Percentiles rank a stretch among this genome's conserved stretches.
Conservation (phyloP, 1,140 invertebrate species). For the Metaphire vulgaris region DNA sequence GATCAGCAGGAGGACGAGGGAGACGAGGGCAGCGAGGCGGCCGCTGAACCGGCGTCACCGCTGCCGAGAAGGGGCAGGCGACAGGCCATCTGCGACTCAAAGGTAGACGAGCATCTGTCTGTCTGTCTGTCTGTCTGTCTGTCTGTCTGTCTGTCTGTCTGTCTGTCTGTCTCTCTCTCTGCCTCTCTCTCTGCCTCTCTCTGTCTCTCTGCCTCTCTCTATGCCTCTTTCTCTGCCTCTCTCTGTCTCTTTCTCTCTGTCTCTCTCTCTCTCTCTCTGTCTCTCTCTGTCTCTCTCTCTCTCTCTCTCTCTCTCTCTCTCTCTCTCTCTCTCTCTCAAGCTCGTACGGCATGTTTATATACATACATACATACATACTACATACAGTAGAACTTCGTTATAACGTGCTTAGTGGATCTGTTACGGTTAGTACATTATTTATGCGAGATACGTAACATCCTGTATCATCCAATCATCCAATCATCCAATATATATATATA, state of each 20-base stretch:
- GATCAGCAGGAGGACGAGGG: too few species aligned
- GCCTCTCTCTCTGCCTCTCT: constrained; percentile 18
- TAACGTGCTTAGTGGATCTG: too few species aligned
- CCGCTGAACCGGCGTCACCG: constrained; percentile 42
- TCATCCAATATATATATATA: too few species aligned
- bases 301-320: constrained; percentile 12
- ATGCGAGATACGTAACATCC: too few species aligned
- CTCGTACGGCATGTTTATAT: too few species aligned
- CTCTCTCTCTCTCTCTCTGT: constrained; percentile 14
- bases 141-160: constrained; percentile 13
- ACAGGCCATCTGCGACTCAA: constrained; percentile 47
- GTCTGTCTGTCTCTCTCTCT: constrained; percentile 19
- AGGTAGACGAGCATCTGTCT: constrained; percentile 34
- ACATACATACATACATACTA: too few species aligned
- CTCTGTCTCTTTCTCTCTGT: constrained; percentile 19
- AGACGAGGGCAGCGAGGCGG: constrained; percentile 37
- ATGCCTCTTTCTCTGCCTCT: constrained; percentile 18
- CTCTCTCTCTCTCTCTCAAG: constrained; percentile 1
- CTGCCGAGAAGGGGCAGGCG: constrained; percentile 41
- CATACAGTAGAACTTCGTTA: too few species aligned
- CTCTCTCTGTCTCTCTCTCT: constrained; percentile 11
- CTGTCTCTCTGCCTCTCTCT: constrained; percentile 19
- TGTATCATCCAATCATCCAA: too few species aligned
- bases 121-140: constrained; percentile 18
- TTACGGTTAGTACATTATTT: too few species aligned